Percentiles rank a stretch among this genome's conserved stretches.
Evolutionary conservation across 2,888 invertebrate genomes (phyloP).

Genomic region (Cantharis lateralis): DNA sequence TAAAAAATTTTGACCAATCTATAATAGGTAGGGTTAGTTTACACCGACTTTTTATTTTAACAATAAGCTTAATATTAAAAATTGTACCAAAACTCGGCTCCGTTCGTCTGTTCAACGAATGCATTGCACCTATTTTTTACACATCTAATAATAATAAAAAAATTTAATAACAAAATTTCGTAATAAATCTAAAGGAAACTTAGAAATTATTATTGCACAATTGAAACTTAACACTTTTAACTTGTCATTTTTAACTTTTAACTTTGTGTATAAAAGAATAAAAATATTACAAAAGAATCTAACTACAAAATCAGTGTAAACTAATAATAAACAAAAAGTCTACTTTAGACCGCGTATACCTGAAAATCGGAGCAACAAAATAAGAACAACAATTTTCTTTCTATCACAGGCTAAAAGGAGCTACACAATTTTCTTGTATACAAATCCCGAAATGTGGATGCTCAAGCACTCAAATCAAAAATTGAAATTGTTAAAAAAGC

Average conservation of each 20-base stretch:
- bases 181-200: constrained; percentile 34
- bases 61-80: constrained; percentile 18
- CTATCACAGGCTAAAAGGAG: constrained; percentile 56
- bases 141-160: constrained; percentile 21
- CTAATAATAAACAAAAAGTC: constrained; percentile 22
- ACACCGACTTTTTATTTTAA: constrained; percentile 30
- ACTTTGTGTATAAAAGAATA: neutral
- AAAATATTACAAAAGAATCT: neutral
- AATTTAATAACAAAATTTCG: neutral
- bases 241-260: neutral
- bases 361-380: constrained; percentile 33
- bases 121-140: constrained; percentile 25
- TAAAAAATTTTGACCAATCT: constrained; percentile 14
- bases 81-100: constrained; percentile 29
- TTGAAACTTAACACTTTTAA: constrained; percentile 24
- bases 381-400: constrained; percentile 39
- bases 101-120: constrained; percentile 16
- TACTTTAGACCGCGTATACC: constrained; percentile 29
- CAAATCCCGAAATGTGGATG: neutral
- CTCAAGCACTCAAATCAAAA: neutral
- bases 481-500: constrained; percentile 3
- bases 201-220: constrained; percentile 39
- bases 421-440: constrained; percentile 39
- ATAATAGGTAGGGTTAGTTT: constrained; percentile 25
- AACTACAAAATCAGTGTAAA: constrained; percentile 36